Base-by-base conservation (phyloP, 2,113 vertebrate genomes). In the Lutjanus erythropterus region DNA sequence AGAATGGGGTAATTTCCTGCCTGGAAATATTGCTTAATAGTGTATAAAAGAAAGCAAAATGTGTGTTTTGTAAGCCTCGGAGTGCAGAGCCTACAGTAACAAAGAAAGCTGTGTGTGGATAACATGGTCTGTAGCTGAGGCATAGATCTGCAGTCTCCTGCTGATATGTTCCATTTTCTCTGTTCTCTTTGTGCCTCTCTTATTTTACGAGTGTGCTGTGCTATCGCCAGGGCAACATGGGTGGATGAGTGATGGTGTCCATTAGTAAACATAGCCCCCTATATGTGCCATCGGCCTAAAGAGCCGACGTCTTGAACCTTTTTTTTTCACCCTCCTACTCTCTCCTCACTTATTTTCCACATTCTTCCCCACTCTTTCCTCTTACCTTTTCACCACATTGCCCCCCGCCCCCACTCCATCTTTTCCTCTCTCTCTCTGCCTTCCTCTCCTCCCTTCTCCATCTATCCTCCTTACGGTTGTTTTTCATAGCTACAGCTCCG, bases 251-350 rank as follows among this genome's bases (percentile, higher is more conserved):
- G 93, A 94, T 94, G 88, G 89, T 76, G 90, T 92, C 93, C 90
- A 94, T 94, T 94, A 94, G 90, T 86, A 92, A 92, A 92, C 91
- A 92, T 84, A 89, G 92, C 85, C 84, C 66, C 84, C 86, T 91
- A 85, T 93, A 90, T 91, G 88, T 91, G 88, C 89, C 88, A 81
- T 75, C 19, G 86, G 91, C 87, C 90, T 87, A 85, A 90, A 92
- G 90, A 91, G 81, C 83, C 90, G 71, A 58, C 69, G 83, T 75
- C 80, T 91, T 74, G 49, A 88, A 84, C 86, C 87, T 77, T 31
- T 50, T 46, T 23, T 50, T 31, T 23, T 19, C 42, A 3, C 59
- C 35, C 78, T 68, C 65, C 65, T 60, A 64, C 78, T 71, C 79
- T 58, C 75, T 76, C 33, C 23, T 71, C 71, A 70, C 68, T 83